phyloP scores from a whole-genome alignment of 2,113 vertebrate genomes.

The Chaetura pelagica region DNA sequence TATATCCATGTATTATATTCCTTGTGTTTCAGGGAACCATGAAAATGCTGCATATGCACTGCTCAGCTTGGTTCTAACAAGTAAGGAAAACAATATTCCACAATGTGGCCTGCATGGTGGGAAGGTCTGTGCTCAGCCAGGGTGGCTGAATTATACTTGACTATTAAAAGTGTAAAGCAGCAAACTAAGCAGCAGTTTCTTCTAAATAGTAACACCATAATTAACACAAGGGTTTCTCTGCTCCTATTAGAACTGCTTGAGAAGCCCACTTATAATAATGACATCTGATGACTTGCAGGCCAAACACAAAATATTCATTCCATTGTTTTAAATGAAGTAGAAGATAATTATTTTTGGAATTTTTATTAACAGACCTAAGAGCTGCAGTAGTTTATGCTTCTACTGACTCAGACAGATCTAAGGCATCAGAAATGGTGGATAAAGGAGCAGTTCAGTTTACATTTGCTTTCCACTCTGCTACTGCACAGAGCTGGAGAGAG shows the following conservation, averaged over 20 bases:
- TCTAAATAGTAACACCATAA: neutral
- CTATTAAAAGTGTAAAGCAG: neutral
- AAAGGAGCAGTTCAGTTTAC: conserved; percentile 18
- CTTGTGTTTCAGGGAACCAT: neutral
- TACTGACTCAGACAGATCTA: neutral
- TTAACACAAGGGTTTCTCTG: neutral
- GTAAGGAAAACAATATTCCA: neutral
- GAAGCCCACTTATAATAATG: neutral
- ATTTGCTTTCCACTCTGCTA: conserved; percentile 49
- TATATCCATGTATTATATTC: neutral
- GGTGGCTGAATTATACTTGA: neutral
- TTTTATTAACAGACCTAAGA: conserved; percentile 32
- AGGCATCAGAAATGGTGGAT: conserved; percentile 12
- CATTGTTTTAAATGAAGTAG: neutral
- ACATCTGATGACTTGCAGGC: conserved; percentile 12
- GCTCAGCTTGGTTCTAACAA: neutral
- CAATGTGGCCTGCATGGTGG: neutral
- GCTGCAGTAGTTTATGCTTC: neutral
- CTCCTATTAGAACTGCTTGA: neutral
- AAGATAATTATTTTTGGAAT: conserved; percentile 13
- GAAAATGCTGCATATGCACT: neutral
- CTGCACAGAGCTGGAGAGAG: conserved; percentile 9
- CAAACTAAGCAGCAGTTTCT: neutral
- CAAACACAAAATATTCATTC: conserved; percentile 2
- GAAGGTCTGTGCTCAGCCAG: neutral